phyloP scores from a whole-genome alignment of 2,113 vertebrate genomes.

The Strix aluco region DNA sequence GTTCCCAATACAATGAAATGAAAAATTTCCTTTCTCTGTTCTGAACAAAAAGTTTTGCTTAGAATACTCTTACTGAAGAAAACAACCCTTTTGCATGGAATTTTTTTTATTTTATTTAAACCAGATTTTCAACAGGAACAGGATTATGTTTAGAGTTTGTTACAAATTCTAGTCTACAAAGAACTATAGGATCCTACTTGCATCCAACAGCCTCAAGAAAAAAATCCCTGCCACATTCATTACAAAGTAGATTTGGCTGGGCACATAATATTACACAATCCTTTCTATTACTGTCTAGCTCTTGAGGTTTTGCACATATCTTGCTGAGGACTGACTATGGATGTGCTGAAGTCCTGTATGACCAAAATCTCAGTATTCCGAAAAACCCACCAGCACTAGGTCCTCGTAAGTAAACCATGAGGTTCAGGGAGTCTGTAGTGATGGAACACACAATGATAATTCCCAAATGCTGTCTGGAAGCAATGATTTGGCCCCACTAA shows the following conservation, averaged over 20 bases:
- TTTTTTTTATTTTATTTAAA: slow-evolving; percentile 22
- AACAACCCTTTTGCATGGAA: not conserved
- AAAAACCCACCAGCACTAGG: not conserved
- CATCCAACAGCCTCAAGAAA: not conserved
- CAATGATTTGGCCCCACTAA: not conserved
- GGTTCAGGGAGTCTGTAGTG: not conserved
- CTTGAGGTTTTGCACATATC: not conserved
- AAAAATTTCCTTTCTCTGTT: slow-evolving; percentile 22
- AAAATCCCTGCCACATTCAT: not conserved
- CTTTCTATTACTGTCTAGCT: not conserved
- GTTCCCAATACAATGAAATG: slow-evolving; percentile 21
- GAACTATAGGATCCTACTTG: not conserved
- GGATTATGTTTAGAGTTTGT: not conserved
- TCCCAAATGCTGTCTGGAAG: not conserved
- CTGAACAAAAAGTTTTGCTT: slow-evolving; percentile 33
- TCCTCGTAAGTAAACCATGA: not conserved
- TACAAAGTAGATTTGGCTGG: not conserved
- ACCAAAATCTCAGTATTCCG: not conserved
- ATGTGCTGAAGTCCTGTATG: not conserved
- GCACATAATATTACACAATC: not conserved
- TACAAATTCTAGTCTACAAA: not conserved
- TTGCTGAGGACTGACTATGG: not conserved
- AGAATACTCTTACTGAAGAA: not conserved
- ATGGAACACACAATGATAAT: not conserved
- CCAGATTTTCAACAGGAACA: slow-evolving; percentile 33